A percentile compares a stretch with the other conserved stretches of the same genome.
phyloP scores from a whole-genome alignment of 1,140 invertebrate genomes.

The Ooceraea biroi region DNA sequence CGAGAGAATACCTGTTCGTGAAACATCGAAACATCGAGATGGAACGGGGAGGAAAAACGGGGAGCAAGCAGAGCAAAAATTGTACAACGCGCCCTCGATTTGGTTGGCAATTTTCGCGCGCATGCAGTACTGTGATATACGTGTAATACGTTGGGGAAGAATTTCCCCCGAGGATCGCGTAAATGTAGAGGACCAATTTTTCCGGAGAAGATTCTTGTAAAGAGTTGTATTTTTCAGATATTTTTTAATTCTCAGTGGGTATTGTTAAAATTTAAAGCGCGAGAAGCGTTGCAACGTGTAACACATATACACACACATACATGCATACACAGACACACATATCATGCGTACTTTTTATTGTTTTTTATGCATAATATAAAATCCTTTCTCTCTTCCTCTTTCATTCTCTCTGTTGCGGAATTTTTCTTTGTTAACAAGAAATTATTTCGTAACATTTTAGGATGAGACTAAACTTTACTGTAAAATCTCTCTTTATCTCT shows the following conservation, averaged over 20 bases:
- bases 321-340: no score
- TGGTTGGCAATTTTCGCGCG: no score
- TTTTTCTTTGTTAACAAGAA: neutral
- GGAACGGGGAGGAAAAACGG: neutral
- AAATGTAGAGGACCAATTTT: neutral
- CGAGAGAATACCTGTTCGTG: conserved; percentile 78
- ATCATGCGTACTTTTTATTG: neutral
- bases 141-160: neutral
- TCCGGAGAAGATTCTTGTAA: no score
- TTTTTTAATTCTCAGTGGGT: neutral
- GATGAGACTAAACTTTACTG: neutral
- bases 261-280: neutral
- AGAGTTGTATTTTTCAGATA: neutral
- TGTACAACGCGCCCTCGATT: no score
- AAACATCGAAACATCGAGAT: conserved; percentile 78
- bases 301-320: neutral
- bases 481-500: neutral
- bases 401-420: no score
- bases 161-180: neutral
- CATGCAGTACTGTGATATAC: neutral
- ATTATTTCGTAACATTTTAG: neutral
- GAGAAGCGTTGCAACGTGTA: neutral
- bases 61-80: neutral
- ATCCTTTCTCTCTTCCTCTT: no score
- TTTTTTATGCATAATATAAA: neutral